Base-by-base conservation (phyloP, 2,888 invertebrate genomes). In the Lottia scabra region DNA sequence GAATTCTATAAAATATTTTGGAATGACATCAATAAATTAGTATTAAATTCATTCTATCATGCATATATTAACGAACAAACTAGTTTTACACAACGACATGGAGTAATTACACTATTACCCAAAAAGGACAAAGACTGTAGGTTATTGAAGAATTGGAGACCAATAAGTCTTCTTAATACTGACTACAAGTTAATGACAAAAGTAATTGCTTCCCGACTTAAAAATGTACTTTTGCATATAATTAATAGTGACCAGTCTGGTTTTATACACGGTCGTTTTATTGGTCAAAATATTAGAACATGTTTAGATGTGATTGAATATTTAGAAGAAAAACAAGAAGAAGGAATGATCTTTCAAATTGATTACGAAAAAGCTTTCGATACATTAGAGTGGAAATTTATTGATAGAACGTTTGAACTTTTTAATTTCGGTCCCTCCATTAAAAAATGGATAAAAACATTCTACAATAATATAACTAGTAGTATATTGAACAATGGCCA, bases 231-330 rank as follows among this genome's bases (percentile, higher is more conserved):
- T 23, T 48, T 63, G n/a, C 44, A 38, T 68, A 67, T 68, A 19
- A 75, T 75, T 15, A 44, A 70, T 19, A 19, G 62, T n/a, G 70
- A 70, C 45, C 72, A 72, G 63, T 67, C 63, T n/a, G 64, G 72
- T 15, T 72, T 67, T 63, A 48, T 72, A 4, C 15, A 63, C n/a
- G 43, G 46, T 10, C 15, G 68, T 45, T 56, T 67, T 26, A 65
- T 67, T 26, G 23, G 45, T 12, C 63, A 72, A 44, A 67, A 62
- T 19, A 63, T 67, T 43, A 26, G 69, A 43, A n/a, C 63, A 19
- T 65, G 71, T 15, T 63, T 68, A 44, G 74, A 75, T 44, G 63
- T 71, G 10, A 26, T 65, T 63, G 43, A 30, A 68, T 43, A 19
- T 23, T 38, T 56, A 46, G 45, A 38, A 46, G 46, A 67, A 12